Evolutionary conservation across 1,140 invertebrate species (phyloP).

Genomic region (Aphaenogaster rudis): DNA sequence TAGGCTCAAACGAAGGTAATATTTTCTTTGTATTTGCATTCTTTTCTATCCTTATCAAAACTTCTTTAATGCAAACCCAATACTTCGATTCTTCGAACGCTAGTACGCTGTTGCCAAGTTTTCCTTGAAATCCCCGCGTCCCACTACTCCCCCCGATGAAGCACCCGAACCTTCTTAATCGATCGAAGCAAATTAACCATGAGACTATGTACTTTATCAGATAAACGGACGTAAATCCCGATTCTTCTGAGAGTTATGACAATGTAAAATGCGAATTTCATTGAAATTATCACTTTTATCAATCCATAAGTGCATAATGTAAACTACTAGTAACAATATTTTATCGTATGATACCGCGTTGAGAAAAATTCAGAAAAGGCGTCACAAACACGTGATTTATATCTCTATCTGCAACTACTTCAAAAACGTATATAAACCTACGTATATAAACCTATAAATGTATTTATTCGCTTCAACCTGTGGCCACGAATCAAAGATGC

Average conservation of each 20-base stretch:
- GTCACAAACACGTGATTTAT: neutral
- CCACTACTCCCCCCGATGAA: too few species aligned
- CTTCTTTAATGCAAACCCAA: too few species aligned
- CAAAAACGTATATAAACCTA: conserved; percentile 31
- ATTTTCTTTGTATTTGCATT: too few species aligned
- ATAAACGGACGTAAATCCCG: neutral
- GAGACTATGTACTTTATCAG: neutral
- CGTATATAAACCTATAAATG: conserved; percentile 33
- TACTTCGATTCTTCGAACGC: too few species aligned
- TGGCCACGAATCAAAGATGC: neutral
- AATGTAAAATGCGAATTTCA: neutral
- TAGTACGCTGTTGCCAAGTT: too few species aligned
- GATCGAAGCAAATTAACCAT: neutral
- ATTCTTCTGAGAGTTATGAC: neutral
- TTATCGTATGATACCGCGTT: neutral
- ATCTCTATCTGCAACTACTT: neutral
- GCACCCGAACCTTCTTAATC: neutral
- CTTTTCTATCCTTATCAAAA: too few species aligned
- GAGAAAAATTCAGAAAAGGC: neutral
- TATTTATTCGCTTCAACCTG: neutral
- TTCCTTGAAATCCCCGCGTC: too few species aligned
- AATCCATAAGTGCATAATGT: neutral
- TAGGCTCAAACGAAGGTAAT: too few species aligned
- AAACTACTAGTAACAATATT: neutral
- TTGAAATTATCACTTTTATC: neutral